These are phyloP conservation scores for Vultur gryphus DNA, from an alignment of 2,797 vertebrate species.

Conservation along the genomic window DNA sequence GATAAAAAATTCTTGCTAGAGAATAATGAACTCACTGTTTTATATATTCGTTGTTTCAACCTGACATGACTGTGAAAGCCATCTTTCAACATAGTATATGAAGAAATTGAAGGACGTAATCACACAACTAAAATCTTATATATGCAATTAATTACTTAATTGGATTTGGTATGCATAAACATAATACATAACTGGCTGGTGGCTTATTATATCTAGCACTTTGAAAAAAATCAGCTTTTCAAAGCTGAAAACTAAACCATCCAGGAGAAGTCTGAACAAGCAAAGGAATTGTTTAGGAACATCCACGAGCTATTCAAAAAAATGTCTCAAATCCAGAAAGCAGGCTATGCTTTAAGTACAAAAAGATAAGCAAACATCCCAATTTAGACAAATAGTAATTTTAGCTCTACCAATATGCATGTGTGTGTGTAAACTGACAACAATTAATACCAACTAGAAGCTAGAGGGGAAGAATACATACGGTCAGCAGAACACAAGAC, in stretches of 20 bases:
- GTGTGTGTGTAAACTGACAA: background rate
- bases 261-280: background rate
- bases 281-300: background rate
- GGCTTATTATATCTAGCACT: background rate
- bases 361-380: background rate
- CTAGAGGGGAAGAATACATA: background rate
- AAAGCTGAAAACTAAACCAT: background rate
- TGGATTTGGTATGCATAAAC: background rate
- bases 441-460: background rate
- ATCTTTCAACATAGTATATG: background rate
- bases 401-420: background rate
- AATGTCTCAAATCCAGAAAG: background rate
- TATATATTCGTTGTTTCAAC: background rate
- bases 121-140: background rate
- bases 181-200: background rate
- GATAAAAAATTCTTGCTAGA: background rate
- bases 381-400: background rate
- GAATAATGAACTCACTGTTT: background rate
- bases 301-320: background rate
- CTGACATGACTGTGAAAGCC: background rate
- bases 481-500: background rate
- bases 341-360: background rate
- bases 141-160: background rate
- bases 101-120: background rate
- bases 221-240: background rate